Evolutionary conservation across 2,888 invertebrate species (phyloP).

Genomic region (Campoplex capitator): DNA sequence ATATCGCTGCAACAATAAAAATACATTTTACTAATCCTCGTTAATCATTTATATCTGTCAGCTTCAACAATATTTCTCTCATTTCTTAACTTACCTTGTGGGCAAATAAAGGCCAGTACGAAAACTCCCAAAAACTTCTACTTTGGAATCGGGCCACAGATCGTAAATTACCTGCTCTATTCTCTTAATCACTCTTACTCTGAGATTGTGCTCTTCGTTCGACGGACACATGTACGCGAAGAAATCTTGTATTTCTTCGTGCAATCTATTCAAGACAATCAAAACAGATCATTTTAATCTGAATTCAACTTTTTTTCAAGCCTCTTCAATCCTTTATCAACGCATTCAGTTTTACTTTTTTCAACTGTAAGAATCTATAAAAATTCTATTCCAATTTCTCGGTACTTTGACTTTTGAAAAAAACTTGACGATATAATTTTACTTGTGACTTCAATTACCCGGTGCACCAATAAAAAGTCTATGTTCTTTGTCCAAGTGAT

Average conservation of each 20-base stretch:
- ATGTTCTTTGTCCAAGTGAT: neutral
- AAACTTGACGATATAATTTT: neutral
- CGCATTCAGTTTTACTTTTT: too few species aligned
- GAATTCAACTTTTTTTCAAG: neutral
- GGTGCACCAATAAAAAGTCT: neutral
- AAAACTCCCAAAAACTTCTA: slow-evolving; percentile 99
- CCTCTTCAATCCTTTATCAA: too few species aligned
- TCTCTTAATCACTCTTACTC: slow-evolving; percentile 94
- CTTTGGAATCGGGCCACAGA: slow-evolving; percentile 97
- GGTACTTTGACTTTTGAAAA: neutral
- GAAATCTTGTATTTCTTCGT: slow-evolving; percentile 99
- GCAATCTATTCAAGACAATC: slow-evolving; percentile 88
- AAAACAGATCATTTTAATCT: neutral
- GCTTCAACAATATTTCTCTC: neutral
- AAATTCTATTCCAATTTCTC: neutral
- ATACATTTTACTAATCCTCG: neutral
- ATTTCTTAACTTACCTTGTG: slow-evolving; percentile 89
- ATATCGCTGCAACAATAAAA: slow-evolving; percentile 87
- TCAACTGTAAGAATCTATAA: neutral
- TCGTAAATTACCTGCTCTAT: slow-evolving; percentile 94
- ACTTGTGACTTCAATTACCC: neutral
- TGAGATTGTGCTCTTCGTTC: slow-evolving; percentile 94
- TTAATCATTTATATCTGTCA: neutral
- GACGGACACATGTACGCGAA: slow-evolving; percentile 97
- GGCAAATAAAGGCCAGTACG: slow-evolving; percentile 98